Conservation (phyloP, 2,113 vertebrate species). For the Pagrus major region DNA sequence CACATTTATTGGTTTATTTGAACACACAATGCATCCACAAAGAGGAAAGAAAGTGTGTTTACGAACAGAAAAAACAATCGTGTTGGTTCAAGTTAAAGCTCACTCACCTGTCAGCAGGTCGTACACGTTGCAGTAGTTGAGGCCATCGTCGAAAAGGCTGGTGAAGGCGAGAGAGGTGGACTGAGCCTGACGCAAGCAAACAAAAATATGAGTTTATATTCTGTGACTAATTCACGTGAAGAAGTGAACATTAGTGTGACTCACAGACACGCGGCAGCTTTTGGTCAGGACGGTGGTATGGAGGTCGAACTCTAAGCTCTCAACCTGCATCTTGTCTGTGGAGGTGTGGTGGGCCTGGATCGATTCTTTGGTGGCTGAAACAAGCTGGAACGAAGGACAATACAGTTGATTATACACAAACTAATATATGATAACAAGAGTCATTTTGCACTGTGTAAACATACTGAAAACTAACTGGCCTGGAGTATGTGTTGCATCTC, state of each 20-base stretch:
- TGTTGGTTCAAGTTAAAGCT: too few relatives aligned
- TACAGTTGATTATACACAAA: not conserved
- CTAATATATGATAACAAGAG: not conserved
- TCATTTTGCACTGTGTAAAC: not conserved
- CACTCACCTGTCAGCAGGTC: constrained; percentile 36
- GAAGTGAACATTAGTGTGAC: not conserved
- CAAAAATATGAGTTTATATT: not conserved
- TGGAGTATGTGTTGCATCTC: not conserved
- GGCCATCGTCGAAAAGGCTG: constrained; percentile 11
- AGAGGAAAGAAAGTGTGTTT: not conserved
- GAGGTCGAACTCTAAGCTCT: constrained; percentile 32
- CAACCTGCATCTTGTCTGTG: not conserved
- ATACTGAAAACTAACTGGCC: not conserved
- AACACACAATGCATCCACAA: not conserved
- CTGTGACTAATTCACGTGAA: not conserved
- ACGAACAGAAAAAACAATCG: not conserved
- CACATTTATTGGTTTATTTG: not conserved
- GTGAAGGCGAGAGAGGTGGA: constrained; percentile 23
- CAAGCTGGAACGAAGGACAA: constrained; percentile 1
- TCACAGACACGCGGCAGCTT: constrained; percentile 33
- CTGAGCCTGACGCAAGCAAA: constrained; percentile 19
- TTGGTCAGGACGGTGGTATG: not conserved
- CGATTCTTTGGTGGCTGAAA: not conserved
- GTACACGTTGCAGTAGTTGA: constrained; percentile 58
- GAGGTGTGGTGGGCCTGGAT: constrained; percentile 42